A percentile compares a stretch with the other conserved stretches of the same genome.
Conservation (phyloP, 2,113 vertebrate species). For the Paraplagusia blochii region DNA sequence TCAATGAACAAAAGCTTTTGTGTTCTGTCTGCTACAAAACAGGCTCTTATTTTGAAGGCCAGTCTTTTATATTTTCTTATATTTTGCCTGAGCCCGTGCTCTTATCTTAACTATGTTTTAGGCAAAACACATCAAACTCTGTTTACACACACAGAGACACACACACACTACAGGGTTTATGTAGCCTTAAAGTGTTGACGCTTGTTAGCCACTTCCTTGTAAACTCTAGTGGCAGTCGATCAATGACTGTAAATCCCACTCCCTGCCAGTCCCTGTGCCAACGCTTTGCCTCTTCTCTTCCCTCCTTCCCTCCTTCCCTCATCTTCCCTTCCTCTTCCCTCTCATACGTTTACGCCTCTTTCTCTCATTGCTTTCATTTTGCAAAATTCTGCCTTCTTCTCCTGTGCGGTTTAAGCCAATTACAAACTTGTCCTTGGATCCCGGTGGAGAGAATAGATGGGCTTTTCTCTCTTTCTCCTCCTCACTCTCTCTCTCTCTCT, state of each 20-base stretch:
- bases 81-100: too few relatives aligned
- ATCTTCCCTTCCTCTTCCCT: slow-evolving; percentile 9
- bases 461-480: slow-evolving; percentile 6
- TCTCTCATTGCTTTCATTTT: not conserved
- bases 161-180: slow-evolving; percentile 1
- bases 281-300: not conserved
- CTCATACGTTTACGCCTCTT: not conserved
- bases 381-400: slow-evolving; percentile 6
- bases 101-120: too few relatives aligned
- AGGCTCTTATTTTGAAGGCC: too few relatives aligned
- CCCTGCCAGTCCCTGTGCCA: slow-evolving; percentile 3
- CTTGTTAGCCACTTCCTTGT: slow-evolving; percentile 30
- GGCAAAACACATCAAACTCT: not conserved
- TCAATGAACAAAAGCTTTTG: too few relatives aligned
- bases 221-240: slow-evolving; percentile 48
- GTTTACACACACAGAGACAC: not conserved
- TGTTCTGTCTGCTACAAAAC: too few relatives aligned
- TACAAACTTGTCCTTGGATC: slow-evolving; percentile 46
- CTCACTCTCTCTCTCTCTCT: slow-evolving; percentile 5
- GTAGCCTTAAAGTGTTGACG: slow-evolving; percentile 8
- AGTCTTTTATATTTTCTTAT: too few relatives aligned
- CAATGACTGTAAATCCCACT: slow-evolving; percentile 39
- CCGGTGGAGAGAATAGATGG: slow-evolving; percentile 11
- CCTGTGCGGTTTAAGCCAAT: slow-evolving; percentile 32
- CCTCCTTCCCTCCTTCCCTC: slow-evolving; percentile 2